Evolutionary conservation across 2,888 invertebrate species (phyloP).

Genomic region (Nowickia ferox): DNA sequence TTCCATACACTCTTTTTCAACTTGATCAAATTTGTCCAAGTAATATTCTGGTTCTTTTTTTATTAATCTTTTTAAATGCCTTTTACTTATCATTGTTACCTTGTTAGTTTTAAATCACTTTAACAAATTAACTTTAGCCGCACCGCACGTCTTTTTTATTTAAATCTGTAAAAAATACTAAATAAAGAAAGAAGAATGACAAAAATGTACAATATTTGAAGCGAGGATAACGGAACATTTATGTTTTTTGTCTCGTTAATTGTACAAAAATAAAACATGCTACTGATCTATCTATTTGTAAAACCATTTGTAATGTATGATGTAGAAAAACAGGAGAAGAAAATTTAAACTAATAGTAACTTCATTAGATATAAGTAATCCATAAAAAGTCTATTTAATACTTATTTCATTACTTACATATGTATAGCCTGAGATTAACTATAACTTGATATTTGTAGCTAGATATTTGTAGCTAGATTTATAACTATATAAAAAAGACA

Average conservation of each 20-base stretch:
- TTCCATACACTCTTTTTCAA: constrained; percentile 24
- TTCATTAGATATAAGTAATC: neutral
- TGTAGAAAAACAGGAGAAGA: no score
- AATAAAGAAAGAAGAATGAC: constrained; percentile 8
- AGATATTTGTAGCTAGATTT: neutral
- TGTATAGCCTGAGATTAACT: constrained; percentile 2
- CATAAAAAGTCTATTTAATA: constrained; percentile 6
- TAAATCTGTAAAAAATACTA: constrained; percentile 10
- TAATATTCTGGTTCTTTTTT: neutral
- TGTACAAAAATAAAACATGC: constrained; percentile 16
- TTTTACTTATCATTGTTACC: constrained; percentile 28
- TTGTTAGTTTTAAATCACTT: constrained; percentile 11
- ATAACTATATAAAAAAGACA: neutral
- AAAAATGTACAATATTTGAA: constrained; percentile 12
- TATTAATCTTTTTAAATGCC: constrained; percentile 6
- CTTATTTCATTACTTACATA: constrained; percentile 7
- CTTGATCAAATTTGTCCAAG: constrained; percentile 13
- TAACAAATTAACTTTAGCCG: constrained; percentile 1
- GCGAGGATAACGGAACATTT: constrained; percentile 2
- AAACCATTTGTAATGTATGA: no score
- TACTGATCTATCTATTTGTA: neutral
- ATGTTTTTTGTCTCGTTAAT: constrained; percentile 1
- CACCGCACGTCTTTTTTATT: constrained; percentile 8
- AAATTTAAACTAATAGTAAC: constrained; percentile 5
- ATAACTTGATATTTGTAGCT: neutral